A percentile compares a stretch with the other conserved stretches of the same genome.
Evolutionary conservation across 2,888 invertebrate species (phyloP).

Genomic region (Theodoxus fluviatilis): DNA sequence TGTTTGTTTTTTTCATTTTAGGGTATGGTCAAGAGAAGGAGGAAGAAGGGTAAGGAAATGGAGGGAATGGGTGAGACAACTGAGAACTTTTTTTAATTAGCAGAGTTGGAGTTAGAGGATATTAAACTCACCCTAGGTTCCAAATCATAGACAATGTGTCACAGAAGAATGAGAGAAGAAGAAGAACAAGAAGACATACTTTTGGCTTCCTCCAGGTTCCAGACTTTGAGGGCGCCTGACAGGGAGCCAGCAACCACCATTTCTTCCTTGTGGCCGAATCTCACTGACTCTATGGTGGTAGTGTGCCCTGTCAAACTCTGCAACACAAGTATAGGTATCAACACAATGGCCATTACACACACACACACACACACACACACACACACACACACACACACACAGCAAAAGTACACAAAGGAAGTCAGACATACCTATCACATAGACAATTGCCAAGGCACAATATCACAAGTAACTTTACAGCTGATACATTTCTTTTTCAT

Average conservation of each 20-base stretch:
- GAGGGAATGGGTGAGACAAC: no score
- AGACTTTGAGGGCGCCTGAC: slow-evolving; percentile 91
- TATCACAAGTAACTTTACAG: no score
- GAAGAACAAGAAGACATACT: slow-evolving; percentile 60
- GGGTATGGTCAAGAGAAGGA: no score
- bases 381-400: neutral
- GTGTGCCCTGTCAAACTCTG: slow-evolving; percentile 84
- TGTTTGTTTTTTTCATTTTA: no score
- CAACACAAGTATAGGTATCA: slow-evolving; percentile 16
- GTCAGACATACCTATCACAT: neutral
- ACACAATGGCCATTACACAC: neutral
- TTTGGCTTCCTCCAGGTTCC: slow-evolving; percentile 95
- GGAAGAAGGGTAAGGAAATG: no score
- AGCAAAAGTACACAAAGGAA: slow-evolving; percentile 71
- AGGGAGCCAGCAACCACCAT: slow-evolving; percentile 89
- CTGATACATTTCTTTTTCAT: no score
- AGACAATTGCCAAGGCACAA: no score
- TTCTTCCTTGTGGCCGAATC: slow-evolving; percentile 93
- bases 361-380: neutral
- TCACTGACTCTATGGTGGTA: slow-evolving; percentile 91
- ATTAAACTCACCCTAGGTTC: no score
- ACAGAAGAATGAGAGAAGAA: neutral
- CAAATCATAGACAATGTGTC: no score
- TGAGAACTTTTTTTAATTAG: no score
- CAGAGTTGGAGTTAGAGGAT: no score